Percentiles rank a stretch among this genome's conserved stretches.
Evolutionary conservation across 2,113 vertebrate genomes (phyloP).

Genomic region (Lepisosteus osseus): DNA sequence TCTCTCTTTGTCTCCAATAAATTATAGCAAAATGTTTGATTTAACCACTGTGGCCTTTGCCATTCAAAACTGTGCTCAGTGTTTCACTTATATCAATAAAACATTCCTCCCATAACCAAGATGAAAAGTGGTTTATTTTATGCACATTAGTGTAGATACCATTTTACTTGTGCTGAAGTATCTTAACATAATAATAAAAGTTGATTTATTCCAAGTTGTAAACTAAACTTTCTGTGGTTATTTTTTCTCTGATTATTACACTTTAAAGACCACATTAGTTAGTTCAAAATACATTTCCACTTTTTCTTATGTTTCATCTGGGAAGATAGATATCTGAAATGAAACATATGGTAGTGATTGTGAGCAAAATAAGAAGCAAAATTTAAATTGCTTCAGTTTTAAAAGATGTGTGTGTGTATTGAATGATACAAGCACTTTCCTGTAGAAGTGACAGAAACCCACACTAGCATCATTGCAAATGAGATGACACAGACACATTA

Average conservation of each 20-base stretch:
- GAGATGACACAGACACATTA: too few relatives aligned
- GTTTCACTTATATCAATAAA: constrained; percentile 7
- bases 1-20: constrained; percentile 9
- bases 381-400: constrained; percentile 44
- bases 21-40: background rate
- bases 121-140: background rate
- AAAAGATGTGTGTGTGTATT: constrained; percentile 36
- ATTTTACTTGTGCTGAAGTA: too few relatives aligned
- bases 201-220: too few relatives aligned
- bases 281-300: background rate
- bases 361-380: constrained; percentile 31
- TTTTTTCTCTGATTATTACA: too few relatives aligned
- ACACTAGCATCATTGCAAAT: too few relatives aligned
- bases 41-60: background rate
- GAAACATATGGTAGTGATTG: constrained; percentile 52
- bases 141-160: too few relatives aligned
- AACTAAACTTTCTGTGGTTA: too few relatives aligned
- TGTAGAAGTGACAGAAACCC: too few relatives aligned
- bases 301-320: constrained; percentile 22
- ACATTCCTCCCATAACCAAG: constrained; percentile 8
- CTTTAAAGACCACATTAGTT: too few relatives aligned
- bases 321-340: constrained; percentile 45
- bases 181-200: too few relatives aligned
- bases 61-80: too few relatives aligned
- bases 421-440: constrained; percentile 22